Conservation (phyloP, 2,888 invertebrate species). For the Dysmachus trigonus region DNA sequence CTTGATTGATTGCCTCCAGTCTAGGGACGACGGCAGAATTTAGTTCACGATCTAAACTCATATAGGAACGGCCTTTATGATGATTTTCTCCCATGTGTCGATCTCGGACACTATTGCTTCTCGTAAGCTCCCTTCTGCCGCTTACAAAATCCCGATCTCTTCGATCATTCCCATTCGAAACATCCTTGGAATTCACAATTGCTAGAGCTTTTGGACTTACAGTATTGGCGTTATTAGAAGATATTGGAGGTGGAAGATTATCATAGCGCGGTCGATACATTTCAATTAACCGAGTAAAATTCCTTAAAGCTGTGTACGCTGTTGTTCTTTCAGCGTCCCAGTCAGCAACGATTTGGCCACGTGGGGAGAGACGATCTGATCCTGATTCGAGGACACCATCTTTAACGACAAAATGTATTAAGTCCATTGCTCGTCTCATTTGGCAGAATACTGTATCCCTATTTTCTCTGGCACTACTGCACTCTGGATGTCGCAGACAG, state of each 20-base stretch:
- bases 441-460: conserved; percentile 98
- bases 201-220: conserved; percentile 45
- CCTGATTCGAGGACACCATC: conserved; percentile 82
- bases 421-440: conserved; percentile 96
- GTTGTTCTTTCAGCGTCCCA: conserved; percentile 73
- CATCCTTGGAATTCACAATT: conserved; percentile 50
- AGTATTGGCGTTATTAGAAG: conserved; percentile 45
- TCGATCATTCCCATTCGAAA: conserved; percentile 49
- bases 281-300: conserved; percentile 83
- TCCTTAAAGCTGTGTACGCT: conserved; percentile 80
- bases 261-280: conserved; percentile 65
- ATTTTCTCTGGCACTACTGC: conserved; percentile 91
- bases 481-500: conserved; percentile 93
- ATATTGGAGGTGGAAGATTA: conserved; percentile 46
- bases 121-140: conserved; percentile 49
- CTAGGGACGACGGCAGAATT: not conserved
- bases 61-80: conserved; percentile 49
- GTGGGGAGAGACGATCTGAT: conserved; percentile 50
- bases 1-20: conserved; percentile 52
- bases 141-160: conserved; percentile 44
- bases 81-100: conserved; percentile 51
- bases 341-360: conserved; percentile 66
- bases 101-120: conserved; percentile 55
- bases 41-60: conserved; percentile 53
- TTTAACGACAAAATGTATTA: conserved; percentile 96